phyloP scores from a whole-genome alignment of 1,140 invertebrate genomes.

The Drosophila pruinosa region DNA sequence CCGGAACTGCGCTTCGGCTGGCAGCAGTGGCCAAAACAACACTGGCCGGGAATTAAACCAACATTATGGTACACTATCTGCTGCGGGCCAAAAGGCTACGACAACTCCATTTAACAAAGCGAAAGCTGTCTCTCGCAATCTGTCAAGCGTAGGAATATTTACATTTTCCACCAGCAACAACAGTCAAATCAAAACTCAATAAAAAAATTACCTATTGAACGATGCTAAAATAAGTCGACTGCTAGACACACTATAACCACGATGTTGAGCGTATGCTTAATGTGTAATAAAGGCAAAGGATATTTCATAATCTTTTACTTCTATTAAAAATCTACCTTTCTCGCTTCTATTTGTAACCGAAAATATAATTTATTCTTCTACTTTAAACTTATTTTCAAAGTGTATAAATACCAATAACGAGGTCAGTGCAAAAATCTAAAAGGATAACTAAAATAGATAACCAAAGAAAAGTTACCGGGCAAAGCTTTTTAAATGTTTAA shows the following conservation, averaged over 20 bases:
- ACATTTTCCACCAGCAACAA: slow-evolving; percentile 31
- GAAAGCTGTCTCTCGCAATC: background rate
- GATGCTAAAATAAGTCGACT: background rate
- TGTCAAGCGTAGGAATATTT: slow-evolving; percentile 53
- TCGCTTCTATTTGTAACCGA: too few relatives aligned
- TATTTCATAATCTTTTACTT: too few relatives aligned
- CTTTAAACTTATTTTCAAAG: too few relatives aligned
- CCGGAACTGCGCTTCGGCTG: slow-evolving; percentile 70
- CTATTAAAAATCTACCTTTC: too few relatives aligned
- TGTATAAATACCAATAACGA: slow-evolving; percentile 27
- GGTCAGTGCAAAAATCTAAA: slow-evolving; percentile 17
- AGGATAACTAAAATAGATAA: too few relatives aligned
- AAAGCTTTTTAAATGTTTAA: background rate
- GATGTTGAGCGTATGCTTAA: too few relatives aligned
- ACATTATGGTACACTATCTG: slow-evolving; percentile 72
- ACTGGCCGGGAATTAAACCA: slow-evolving; percentile 55
- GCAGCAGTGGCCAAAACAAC: slow-evolving; percentile 12
- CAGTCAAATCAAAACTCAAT: slow-evolving; percentile 51
- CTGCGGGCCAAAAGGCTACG: slow-evolving; percentile 38
- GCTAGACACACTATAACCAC: background rate
- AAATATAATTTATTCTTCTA: too few relatives aligned
- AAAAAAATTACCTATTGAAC: slow-evolving; percentile 30
- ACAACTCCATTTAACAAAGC: slow-evolving; percentile 52
- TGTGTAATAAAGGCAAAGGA: too few relatives aligned
- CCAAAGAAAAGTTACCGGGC: too few relatives aligned